Conservation (phyloP, 2,797 vertebrate genomes). For the Eulemur albifrons region DNA sequence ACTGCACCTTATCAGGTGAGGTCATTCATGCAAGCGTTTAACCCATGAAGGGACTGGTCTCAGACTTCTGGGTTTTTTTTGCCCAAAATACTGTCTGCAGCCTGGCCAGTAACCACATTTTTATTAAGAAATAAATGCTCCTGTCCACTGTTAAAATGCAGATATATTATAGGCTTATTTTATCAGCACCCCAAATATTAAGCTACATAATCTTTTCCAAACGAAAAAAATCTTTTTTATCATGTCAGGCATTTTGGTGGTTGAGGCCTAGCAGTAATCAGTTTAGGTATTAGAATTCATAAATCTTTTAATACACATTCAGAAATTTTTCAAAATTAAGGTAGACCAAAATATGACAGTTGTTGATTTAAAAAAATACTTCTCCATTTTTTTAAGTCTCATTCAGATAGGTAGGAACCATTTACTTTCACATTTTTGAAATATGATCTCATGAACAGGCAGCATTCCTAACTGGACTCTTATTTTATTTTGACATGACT, state of each 20-base stretch:
- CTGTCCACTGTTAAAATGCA: neutral
- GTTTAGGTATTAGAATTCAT: neutral
- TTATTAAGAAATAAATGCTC: neutral
- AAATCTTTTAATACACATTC: neutral
- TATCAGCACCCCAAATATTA: neutral
- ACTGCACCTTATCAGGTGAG: conserved; percentile 54
- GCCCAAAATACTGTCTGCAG: neutral
- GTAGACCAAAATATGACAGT: neutral
- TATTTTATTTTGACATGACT: neutral
- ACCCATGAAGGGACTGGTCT: neutral
- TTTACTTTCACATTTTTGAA: conserved; percentile 45
- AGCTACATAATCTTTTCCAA: neutral
- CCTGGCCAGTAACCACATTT: neutral
- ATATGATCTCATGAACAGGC: neutral
- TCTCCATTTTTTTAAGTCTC: neutral
- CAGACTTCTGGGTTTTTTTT: neutral
- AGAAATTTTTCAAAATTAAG: conserved; percentile 29
- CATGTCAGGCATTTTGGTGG: neutral
- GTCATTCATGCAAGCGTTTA: conserved; percentile 44
- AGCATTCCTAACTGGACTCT: neutral
- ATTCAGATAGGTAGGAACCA: conserved; percentile 4
- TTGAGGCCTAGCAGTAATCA: neutral
- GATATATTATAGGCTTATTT: neutral
- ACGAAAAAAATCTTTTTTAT: neutral
- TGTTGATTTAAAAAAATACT: neutral